Evolutionary conservation across 2,797 vertebrate genomes (phyloP).

Genomic region (Coccyzus lansbergi): DNA sequence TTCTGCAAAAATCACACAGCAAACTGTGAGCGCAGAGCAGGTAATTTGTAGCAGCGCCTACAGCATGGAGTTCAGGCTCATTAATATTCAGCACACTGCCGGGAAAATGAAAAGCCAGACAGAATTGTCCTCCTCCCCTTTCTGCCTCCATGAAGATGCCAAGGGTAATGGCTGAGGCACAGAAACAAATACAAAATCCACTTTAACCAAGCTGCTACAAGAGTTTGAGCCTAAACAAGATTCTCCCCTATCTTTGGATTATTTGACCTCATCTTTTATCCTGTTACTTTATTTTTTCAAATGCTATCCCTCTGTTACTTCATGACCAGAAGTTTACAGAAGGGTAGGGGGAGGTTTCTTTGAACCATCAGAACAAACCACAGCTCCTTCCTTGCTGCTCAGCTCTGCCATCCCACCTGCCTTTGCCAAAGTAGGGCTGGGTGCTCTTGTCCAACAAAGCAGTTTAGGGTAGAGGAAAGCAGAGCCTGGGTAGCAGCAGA

Average conservation of each 20-base stretch:
- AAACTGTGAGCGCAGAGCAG: background rate
- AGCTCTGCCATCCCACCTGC: no score
- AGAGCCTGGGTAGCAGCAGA: no score
- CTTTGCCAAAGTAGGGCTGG: no score
- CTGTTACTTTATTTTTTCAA: background rate
- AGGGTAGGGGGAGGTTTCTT: background rate
- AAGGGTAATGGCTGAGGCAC: background rate
- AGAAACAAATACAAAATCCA: background rate
- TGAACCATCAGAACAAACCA: background rate
- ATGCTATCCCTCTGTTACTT: background rate
- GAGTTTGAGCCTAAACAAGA: background rate
- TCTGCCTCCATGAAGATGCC: background rate
- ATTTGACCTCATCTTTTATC: background rate
- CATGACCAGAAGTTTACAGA: background rate
- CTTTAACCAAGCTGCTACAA: background rate
- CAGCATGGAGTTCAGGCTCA: background rate
- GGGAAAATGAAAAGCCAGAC: slow-evolving; percentile 10
- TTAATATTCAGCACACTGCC: slow-evolving; percentile 48
- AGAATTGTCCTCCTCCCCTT: background rate
- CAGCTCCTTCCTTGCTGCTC: no score
- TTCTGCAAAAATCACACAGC: background rate
- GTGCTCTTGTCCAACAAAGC: no score
- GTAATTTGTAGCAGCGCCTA: background rate
- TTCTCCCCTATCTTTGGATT: background rate
- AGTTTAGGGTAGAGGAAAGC: no score